These are phyloP conservation scores for Cancer borealis DNA, from an alignment of 2,888 invertebrate species.

Conservation along the genomic window DNA sequence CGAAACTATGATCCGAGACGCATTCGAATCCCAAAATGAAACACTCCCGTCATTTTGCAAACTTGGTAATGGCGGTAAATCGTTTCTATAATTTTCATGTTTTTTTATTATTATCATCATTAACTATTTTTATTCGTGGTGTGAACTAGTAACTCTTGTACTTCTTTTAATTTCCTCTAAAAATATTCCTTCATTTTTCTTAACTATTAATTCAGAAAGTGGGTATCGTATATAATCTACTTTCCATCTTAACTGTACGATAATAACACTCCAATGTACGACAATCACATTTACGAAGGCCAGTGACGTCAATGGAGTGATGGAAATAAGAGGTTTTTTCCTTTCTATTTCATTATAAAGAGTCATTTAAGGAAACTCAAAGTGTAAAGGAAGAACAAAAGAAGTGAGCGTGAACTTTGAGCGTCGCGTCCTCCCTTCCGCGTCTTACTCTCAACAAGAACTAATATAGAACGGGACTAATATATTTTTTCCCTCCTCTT, in stretches of 20 bases:
- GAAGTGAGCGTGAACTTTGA: slow-evolving; percentile 20
- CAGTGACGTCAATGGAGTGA: neutral
- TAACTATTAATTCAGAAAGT: too few species aligned
- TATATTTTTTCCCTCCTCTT: too few species aligned
- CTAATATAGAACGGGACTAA: neutral
- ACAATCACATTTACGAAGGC: neutral
- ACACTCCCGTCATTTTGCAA: neutral
- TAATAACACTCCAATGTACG: neutral
- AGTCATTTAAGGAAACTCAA: neutral
- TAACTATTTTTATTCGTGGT: neutral
- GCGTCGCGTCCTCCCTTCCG: neutral
- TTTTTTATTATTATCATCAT: neutral
- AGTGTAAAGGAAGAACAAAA: neutral
- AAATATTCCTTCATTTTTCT: too few species aligned
- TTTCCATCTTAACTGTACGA: neutral
- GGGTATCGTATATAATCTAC: too few species aligned
- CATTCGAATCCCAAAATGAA: neutral
- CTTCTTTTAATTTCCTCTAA: too few species aligned
- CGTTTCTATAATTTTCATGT: too few species aligned
- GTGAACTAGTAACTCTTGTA: too few species aligned
- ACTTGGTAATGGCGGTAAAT: neutral
- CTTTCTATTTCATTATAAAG: neutral
- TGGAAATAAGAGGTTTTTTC: neutral
- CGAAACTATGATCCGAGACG: neutral
- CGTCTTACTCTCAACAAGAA: neutral